Conservation (phyloP, 2,888 invertebrate genomes). For the Phytoseiulus persimilis region DNA sequence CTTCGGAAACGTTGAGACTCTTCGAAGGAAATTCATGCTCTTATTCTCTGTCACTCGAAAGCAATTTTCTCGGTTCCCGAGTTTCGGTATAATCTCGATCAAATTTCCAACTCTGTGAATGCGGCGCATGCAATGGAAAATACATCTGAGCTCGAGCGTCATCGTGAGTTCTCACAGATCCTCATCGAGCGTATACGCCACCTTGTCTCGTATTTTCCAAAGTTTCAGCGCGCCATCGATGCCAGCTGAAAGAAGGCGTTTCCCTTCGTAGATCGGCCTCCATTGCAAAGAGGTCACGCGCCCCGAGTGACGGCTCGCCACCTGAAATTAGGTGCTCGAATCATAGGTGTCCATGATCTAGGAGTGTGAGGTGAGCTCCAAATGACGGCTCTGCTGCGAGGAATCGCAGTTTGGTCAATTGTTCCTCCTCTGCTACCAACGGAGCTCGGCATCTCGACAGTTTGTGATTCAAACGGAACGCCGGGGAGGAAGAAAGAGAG, state of each 20-base stretch:
- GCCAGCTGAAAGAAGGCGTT: constrained; percentile 20
- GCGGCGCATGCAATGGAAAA: too few relatives aligned
- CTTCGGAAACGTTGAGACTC: constrained; percentile 14
- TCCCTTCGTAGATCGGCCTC: constrained; percentile 36
- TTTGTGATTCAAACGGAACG: too few relatives aligned
- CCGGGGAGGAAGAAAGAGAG: too few relatives aligned
- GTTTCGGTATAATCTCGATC: too few relatives aligned
- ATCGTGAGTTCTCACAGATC: background rate
- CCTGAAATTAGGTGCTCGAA: background rate
- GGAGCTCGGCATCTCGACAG: too few relatives aligned
- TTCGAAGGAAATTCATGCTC: background rate
- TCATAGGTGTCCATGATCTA: background rate
- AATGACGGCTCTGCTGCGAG: too few relatives aligned
- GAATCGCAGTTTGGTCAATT: too few relatives aligned
- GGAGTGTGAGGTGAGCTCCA: background rate
- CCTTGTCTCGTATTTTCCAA: constrained; percentile 34
- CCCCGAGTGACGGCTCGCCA: constrained; percentile 31
- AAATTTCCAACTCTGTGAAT: too few relatives aligned
- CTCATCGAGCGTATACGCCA: background rate
- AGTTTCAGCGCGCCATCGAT: constrained; percentile 23
- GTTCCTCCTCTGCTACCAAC: too few relatives aligned
- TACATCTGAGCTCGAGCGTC: background rate
- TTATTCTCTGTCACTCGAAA: too few relatives aligned
- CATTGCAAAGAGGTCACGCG: constrained; percentile 29
- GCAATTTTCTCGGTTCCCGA: too few relatives aligned